Conservation (phyloP, 2,797 vertebrate genomes). For the Salmo trutta region DNA sequence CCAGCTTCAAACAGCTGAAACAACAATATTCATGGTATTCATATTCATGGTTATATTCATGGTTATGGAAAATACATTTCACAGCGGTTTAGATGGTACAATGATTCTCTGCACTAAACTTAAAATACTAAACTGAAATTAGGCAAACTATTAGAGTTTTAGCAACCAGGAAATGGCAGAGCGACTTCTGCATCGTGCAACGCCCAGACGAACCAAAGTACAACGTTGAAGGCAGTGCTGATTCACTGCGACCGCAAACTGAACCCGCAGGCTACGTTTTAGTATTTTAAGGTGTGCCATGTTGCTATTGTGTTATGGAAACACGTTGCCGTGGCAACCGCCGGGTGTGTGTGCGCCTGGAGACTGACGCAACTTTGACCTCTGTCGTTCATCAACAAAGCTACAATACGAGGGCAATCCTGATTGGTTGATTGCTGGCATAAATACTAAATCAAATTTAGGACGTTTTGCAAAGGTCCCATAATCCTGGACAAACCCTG, state of each 20-base stretch:
- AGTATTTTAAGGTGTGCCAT: neutral
- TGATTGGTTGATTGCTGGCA: constrained; percentile 7
- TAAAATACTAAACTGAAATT: too few species aligned
- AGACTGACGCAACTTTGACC: neutral
- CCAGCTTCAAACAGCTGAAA: too few species aligned
- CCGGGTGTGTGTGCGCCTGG: neutral
- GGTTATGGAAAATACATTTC: too few species aligned
- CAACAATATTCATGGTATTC: too few species aligned
- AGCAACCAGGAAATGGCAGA: too few species aligned
- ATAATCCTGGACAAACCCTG: constrained; percentile 4
- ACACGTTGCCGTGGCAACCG: neutral
- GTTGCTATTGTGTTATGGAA: neutral
- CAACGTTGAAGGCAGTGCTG: neutral
- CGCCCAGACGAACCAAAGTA: neutral
- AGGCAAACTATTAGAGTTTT: too few species aligned
- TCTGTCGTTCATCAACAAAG: constrained; percentile 25
- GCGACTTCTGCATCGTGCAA: too few species aligned
- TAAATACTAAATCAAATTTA: neutral
- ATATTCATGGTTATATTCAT: too few species aligned
- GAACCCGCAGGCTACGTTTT: neutral
- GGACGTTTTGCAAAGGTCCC: neutral
- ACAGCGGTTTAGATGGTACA: too few species aligned
- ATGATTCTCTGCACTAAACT: too few species aligned
- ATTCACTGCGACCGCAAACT: neutral
- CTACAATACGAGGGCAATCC: neutral